phyloP scores from a whole-genome alignment of 2,113 vertebrate genomes.

The Petroica traversi region DNA sequence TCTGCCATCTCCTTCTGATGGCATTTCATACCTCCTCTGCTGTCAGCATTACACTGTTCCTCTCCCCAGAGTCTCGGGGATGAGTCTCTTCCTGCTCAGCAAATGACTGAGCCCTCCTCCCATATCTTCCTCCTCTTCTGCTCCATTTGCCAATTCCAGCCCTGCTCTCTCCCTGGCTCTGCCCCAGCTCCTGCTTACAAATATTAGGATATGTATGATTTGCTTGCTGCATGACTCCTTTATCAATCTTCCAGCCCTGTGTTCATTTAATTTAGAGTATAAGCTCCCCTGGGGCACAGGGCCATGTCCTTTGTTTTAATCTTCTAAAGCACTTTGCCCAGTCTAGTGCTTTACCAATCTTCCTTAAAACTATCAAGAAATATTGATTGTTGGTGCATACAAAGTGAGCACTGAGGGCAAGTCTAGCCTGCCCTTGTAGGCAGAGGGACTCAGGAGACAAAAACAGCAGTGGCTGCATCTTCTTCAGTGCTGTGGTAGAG shows the following conservation, averaged over 20 bases:
- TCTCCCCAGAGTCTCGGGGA: not conserved
- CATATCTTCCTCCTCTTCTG: not conserved
- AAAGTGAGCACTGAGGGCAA: not conserved
- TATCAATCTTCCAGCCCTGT: conserved; percentile 29
- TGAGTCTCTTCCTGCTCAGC: not conserved
- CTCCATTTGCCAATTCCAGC: not conserved
- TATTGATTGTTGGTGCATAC: not conserved
- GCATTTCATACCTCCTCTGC: not conserved
- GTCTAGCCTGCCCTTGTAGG: not conserved
- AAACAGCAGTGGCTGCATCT: not conserved
- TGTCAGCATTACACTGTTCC: not conserved
- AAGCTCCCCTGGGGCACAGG: not conserved
- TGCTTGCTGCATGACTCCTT: conserved; percentile 27
- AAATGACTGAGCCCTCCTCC: not conserved
- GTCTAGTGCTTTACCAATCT: not conserved
- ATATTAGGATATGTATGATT: conserved; percentile 40
- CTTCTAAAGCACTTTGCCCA: conserved; percentile 24
- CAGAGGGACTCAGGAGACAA: not conserved
- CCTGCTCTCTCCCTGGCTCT: not conserved
- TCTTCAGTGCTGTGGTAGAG: not conserved
- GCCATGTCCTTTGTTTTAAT: conserved; percentile 54
- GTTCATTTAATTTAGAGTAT: conserved; percentile 35
- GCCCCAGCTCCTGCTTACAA: conserved; percentile 17
- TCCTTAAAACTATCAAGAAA: conserved; percentile 22
- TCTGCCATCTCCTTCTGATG: not conserved